Conservation (phyloP, 2,113 vertebrate species). For the Lichenostomus cassidix region DNA sequence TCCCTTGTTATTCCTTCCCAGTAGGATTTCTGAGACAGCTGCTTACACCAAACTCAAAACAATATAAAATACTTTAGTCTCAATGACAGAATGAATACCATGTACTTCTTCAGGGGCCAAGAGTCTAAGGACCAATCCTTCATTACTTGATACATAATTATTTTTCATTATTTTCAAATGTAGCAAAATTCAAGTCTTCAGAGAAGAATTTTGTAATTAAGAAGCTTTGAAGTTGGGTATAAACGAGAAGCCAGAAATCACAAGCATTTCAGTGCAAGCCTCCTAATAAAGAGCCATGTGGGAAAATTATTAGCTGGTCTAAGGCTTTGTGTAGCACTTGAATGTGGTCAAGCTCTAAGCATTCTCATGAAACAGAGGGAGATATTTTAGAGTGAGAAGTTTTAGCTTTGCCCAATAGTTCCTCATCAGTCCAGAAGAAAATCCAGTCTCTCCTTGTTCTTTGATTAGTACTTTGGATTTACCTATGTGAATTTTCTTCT, state of each 20-base stretch:
- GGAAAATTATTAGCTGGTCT: neutral
- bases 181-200: neutral
- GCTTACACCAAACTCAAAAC: neutral
- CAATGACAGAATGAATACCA: neutral
- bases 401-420: neutral
- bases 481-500: neutral
- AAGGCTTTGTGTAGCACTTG: neutral
- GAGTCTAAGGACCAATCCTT: neutral
- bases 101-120: neutral
- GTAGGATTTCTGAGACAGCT: neutral
- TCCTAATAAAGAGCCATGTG: neutral
- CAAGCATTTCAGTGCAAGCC: neutral
- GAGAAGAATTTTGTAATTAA: neutral
- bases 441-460: neutral
- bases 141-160: neutral
- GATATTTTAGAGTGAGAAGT: neutral
- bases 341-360: neutral
- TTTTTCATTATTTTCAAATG: constrained; percentile 2
- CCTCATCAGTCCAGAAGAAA: neutral
- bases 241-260: neutral
- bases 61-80: neutral
- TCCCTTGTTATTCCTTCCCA: neutral
- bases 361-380: neutral
- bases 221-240: neutral
- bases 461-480: neutral